Conservation (phyloP, 2,113 vertebrate genomes). For the Rhadina sibilatrix region DNA sequence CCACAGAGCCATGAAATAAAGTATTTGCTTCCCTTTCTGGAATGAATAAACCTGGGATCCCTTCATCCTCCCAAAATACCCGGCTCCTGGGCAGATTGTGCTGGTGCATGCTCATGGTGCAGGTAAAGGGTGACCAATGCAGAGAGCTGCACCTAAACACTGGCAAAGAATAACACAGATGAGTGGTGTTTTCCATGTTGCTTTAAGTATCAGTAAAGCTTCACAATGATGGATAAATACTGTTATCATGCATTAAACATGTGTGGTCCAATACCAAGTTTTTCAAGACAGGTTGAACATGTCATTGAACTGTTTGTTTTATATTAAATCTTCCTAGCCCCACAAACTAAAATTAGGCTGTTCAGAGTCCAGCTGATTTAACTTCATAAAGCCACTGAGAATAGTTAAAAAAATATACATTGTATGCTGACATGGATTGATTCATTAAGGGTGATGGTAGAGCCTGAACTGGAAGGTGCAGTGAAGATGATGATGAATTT, state of each 20-base stretch:
- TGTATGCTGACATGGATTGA: not conserved
- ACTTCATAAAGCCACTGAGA: not conserved
- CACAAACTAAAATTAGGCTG: not conserved
- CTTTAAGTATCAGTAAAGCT: slow-evolving; percentile 31
- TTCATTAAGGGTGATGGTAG: slow-evolving; percentile 8
- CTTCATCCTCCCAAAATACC: not conserved
- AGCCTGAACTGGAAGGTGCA: slow-evolving; percentile 24
- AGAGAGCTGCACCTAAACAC: not conserved
- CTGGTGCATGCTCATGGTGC: fast-evolving
- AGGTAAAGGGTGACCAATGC: not conserved
- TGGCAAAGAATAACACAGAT: not conserved
- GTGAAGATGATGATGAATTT: slow-evolving; percentile 51
- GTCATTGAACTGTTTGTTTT: not conserved
- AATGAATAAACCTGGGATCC: not conserved
- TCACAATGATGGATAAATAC: not conserved
- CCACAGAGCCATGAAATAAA: not conserved
- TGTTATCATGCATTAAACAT: not conserved
- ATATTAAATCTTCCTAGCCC: not conserved
- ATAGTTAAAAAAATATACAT: not conserved
- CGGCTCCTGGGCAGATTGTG: not conserved
- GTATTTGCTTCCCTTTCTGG: not conserved
- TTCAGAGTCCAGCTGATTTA: slow-evolving; percentile 11
- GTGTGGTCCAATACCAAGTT: not conserved
- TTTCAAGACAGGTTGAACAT: slow-evolving; percentile 15
- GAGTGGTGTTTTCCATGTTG: not conserved